Evolutionary conservation across 92 coral and sea anemone genomes (phyloP), one percentile per base, ranked within the genome.

Genomic region (Pocillopora grandis): DNA sequence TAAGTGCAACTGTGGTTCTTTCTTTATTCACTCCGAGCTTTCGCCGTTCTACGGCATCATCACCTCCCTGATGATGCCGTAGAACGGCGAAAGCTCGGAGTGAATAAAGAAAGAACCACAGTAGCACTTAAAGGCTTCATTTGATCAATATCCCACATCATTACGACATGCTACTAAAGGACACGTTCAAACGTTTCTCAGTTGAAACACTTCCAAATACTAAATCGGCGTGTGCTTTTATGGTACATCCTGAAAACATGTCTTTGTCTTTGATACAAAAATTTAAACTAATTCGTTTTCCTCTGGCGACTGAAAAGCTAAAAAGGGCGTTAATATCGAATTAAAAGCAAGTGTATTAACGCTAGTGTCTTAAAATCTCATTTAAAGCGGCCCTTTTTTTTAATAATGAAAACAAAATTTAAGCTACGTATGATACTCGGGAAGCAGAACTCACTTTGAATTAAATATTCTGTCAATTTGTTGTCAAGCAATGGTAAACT

Each of bases 391-490:
- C 21, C 59, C 55, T 2, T 9, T 1, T n/a, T 58, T 70, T 69
- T 36, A 59, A 70, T 71, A 49, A 66, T 3, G 58, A 60, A 58
- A 71, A 71, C 16, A 59, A 60, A 70, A 37, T 37, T 70, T 10
- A 70, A 36, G 37, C 20, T 78, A 20, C 36, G 36, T 60, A 19
- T 18, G 20, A 16, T 56, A 52, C 27, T 33, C 65, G 77, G 85
- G 48, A 59, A 81, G 20, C 70, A 19, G 9, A 49, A 31, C 70
- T 59, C 77, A 18, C 70, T 18, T 58, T 60, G 6, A 31, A 15
- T 59, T 35, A 15, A 72, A 67, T 10, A 80, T 81, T 57, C 72
- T 71, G 77, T 81, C 77, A 57, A 73, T 83, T 58, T 74, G 69
- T 83, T 62, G 74, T 31, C 79, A 83, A 20, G 78, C 71, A 19